A percentile compares a stretch with the other conserved stretches of the same genome.
Conservation (phyloP, 2,113 vertebrate genomes). For the Nyctereutes procyonoides region DNA sequence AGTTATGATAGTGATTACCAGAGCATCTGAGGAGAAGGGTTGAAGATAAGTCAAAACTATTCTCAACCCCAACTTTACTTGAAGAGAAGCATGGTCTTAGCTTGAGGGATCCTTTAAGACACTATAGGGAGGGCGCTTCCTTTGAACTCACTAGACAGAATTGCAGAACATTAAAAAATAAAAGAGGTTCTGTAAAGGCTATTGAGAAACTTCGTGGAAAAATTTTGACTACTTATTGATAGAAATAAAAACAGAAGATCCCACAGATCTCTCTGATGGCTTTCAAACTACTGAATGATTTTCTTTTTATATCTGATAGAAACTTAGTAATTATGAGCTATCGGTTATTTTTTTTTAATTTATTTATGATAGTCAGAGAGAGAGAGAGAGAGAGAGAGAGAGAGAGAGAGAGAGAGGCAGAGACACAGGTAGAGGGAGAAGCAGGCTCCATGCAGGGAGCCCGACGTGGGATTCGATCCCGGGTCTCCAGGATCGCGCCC, state of each 20-base stretch:
- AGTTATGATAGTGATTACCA: conserved; percentile 61
- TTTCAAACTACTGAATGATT: conserved; percentile 10
- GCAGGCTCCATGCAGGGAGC: too few relatives aligned
- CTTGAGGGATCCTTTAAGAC: background rate
- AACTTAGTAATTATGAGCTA: conserved; percentile 34
- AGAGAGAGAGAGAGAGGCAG: too few relatives aligned
- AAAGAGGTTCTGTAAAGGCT: background rate
- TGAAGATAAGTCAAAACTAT: background rate
- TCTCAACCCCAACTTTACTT: conserved; percentile 65
- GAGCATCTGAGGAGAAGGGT: background rate
- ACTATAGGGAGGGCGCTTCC: background rate
- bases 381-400: too few relatives aligned
- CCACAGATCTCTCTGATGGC: background rate
- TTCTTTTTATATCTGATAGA: conserved; percentile 50
- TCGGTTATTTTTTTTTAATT: too few relatives aligned
- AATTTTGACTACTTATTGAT: background rate
- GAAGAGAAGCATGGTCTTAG: background rate
- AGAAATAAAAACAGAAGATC: background rate
- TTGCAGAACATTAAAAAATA: background rate
- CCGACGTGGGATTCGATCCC: too few relatives aligned
- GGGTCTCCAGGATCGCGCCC: too few relatives aligned
- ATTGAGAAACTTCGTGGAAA: background rate
- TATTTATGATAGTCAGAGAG: too few relatives aligned
- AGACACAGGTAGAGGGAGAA: too few relatives aligned
- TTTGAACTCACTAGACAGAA: background rate